phyloP scores from a whole-genome alignment of 2,888 invertebrate genomes.

The Sphaerophoria rueppellii region DNA sequence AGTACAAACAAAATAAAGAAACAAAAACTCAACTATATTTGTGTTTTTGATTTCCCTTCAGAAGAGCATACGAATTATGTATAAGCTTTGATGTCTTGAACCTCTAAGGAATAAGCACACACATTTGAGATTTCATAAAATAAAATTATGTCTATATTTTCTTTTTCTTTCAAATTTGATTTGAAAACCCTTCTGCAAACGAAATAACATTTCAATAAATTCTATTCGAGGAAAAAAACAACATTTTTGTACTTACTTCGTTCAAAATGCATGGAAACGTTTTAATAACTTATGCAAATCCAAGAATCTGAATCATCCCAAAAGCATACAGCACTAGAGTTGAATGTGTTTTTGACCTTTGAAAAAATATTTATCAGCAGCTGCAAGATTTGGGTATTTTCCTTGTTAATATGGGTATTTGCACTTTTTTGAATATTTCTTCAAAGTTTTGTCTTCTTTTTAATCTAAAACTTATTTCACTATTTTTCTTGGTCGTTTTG shows the following conservation, averaged over 20 bases:
- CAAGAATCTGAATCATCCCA: slow-evolving; percentile 63
- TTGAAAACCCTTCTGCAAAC: no score
- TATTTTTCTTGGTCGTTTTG: slow-evolving; percentile 8
- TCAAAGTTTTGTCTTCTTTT: background rate
- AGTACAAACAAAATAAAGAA: background rate
- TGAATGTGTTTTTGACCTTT: slow-evolving; percentile 62
- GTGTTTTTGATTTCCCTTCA: slow-evolving; percentile 46
- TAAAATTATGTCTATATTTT: background rate
- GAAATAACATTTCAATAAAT: slow-evolving; percentile 2
- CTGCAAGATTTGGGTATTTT: slow-evolving; percentile 3
- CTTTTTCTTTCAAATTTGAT: no score
- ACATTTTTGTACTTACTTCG: slow-evolving; percentile 56
- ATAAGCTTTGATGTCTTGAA: slow-evolving; percentile 31
- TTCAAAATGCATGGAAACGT: slow-evolving; percentile 49
- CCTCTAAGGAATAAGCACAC: background rate
- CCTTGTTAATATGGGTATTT: slow-evolving; percentile 20
- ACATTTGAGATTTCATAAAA: background rate
- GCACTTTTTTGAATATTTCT: slow-evolving; percentile 13
- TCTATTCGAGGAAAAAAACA: background rate
- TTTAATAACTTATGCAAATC: slow-evolving; percentile 53
- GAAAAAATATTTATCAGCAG: slow-evolving; percentile 34
- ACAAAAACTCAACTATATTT: background rate
- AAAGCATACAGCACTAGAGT: slow-evolving; percentile 45
- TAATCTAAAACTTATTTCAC: slow-evolving; percentile 26
- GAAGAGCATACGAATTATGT: slow-evolving; percentile 34